Conservation (phyloP, 2,113 vertebrate species). For the Corydoras sp. region DNA sequence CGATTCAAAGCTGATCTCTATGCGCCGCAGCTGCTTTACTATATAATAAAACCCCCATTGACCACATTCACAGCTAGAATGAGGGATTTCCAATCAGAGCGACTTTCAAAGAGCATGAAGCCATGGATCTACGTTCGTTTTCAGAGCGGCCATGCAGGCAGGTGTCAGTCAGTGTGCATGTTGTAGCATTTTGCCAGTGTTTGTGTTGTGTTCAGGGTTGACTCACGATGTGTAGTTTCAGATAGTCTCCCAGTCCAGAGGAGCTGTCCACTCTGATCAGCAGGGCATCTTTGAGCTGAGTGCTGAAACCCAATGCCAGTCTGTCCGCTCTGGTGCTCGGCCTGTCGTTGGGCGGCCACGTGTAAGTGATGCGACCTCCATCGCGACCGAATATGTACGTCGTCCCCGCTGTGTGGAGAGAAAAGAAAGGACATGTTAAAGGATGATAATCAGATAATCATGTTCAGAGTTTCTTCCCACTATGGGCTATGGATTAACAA, state of each 20-base stretch:
- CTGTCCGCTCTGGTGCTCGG: slow-evolving; percentile 96
- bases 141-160: not conserved
- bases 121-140: not conserved
- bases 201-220: slow-evolving; percentile 16
- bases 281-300: slow-evolving; percentile 89
- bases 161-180: slow-evolving; percentile 35
- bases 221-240: slow-evolving; percentile 99
- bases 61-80: no score
- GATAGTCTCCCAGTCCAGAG: slow-evolving; percentile 91
- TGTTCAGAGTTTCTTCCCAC: not conserved
- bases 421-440: slow-evolving; percentile 13
- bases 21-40: no score
- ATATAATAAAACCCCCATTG: no score
- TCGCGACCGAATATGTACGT: slow-evolving; percentile 97
- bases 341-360: slow-evolving; percentile 95
- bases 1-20: no score
- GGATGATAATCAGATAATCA: not conserved
- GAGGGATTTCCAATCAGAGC: no score
- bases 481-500: no score
- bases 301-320: slow-evolving; percentile 96
- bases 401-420: slow-evolving; percentile 78
- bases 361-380: slow-evolving; percentile 96
- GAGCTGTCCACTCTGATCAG: slow-evolving; percentile 97
- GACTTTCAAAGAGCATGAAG: no score
- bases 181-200: slow-evolving; percentile 30